These are phyloP conservation scores for Andrena chrysosceles DNA, from an alignment of 2,888 invertebrate genomes.

Conservation along the genomic window DNA sequence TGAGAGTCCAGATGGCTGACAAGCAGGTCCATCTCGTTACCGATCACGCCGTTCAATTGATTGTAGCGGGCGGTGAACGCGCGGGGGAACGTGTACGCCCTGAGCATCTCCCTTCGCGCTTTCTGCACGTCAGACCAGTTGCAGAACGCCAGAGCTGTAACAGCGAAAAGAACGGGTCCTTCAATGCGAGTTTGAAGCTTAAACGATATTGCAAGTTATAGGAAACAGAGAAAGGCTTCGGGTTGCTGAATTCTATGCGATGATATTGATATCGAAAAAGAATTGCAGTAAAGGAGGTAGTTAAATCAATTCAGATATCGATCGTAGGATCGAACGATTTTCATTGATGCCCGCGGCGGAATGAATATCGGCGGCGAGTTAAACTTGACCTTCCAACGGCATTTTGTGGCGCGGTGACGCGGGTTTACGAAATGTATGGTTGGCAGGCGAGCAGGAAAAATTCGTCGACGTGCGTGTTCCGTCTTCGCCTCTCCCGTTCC, in stretches of 20 bases:
- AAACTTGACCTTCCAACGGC: conserved; percentile 65
- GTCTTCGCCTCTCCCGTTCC: conserved; percentile 56
- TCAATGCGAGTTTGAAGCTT: background rate
- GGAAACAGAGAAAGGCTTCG: no score
- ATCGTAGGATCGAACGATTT: background rate
- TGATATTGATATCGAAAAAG: no score
- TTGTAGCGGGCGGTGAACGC: conserved; percentile 86
- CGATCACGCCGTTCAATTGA: conserved; percentile 86
- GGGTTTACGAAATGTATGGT: conserved; percentile 56
- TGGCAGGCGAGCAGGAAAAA: conserved; percentile 41
- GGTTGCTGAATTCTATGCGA: no score
- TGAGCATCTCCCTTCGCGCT: conserved; percentile 87
- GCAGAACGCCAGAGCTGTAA: conserved; percentile 89
- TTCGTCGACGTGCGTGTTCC: conserved; percentile 52
- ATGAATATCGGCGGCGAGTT: conserved; percentile 30
- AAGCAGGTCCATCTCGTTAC: conserved; percentile 83
- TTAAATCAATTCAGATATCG: background rate
- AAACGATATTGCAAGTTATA: no score
- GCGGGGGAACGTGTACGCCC: conserved; percentile 87
- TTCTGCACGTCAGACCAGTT: conserved; percentile 89
- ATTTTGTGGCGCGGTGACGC: conserved; percentile 13
- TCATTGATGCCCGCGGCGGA: conserved; percentile 4
- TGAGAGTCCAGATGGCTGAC: conserved; percentile 75
- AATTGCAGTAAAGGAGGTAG: no score
- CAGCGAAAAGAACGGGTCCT: conserved; percentile 4